Percentiles rank a stretch among this genome's conserved stretches.
Evolutionary conservation across 2,113 vertebrate genomes (phyloP).

Genomic region (Blennius ocellaris): DNA sequence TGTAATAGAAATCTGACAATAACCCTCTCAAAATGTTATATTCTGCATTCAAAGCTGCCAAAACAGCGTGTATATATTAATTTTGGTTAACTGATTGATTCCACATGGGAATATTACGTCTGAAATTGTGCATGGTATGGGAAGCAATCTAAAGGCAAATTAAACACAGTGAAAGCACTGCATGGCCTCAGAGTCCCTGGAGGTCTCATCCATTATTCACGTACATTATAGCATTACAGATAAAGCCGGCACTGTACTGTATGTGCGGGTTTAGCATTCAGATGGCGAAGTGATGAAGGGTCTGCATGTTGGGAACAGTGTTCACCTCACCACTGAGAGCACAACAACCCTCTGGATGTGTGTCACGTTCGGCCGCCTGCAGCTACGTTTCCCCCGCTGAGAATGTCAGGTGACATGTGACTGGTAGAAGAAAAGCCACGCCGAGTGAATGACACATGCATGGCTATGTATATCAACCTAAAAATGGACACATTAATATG

Average conservation of each 20-base stretch:
- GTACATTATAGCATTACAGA: constrained; percentile 1
- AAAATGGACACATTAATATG: neutral
- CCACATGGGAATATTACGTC: neutral
- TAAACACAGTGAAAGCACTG: neutral
- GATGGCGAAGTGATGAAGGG: constrained; percentile 6
- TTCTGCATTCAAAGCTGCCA: neutral
- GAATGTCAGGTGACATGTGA: constrained; percentile 45
- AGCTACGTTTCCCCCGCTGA: constrained; percentile 26
- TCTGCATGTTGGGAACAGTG: constrained; percentile 9
- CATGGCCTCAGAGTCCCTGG: neutral
- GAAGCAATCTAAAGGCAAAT: neutral
- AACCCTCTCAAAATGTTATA: neutral
- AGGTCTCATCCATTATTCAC: neutral
- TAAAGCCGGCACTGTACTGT: neutral
- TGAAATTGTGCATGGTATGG: neutral
- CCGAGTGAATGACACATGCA: neutral
- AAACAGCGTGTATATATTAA: neutral
- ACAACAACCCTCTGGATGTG: constrained; percentile 31
- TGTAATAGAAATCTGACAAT: neutral
- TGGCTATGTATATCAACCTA: neutral
- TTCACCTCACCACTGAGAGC: constrained; percentile 16
- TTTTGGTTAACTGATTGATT: too few relatives aligned
- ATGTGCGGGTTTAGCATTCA: neutral
- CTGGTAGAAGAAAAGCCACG: constrained; percentile 4
- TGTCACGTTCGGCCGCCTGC: constrained; percentile 35